A percentile compares a stretch with the other conserved stretches of the same genome.
Conservation (phyloP, 2,888 invertebrate species). For the Drosophila cognata region DNA sequence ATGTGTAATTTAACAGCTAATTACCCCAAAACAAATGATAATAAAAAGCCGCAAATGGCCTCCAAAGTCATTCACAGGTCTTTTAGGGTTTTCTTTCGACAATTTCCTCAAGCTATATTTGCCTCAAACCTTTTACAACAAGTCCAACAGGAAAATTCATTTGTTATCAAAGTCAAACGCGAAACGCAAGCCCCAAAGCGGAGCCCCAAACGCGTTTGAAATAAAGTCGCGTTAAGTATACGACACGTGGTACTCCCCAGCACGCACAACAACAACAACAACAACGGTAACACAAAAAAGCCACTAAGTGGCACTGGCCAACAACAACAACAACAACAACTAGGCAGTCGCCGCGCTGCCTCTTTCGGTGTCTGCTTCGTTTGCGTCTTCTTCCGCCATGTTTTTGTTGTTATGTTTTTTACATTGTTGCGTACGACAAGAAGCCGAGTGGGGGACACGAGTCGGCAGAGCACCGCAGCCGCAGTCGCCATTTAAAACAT, state of each 20-base stretch:
- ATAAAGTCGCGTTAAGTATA: conserved; percentile 75
- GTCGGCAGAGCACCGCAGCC: conserved; percentile 9
- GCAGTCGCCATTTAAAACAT: conserved; percentile 57
- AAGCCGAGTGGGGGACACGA: conserved; percentile 36
- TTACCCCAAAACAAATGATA: background rate
- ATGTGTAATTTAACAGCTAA: conserved; percentile 11
- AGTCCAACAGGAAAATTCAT: conserved; percentile 44
- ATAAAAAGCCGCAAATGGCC: conserved; percentile 5
- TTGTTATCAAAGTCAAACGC: conserved; percentile 19
- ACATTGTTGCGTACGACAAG: conserved; percentile 39
- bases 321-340: conserved; percentile 31
- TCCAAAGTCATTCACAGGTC: conserved; percentile 8
- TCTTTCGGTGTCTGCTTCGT: conserved; percentile 70
- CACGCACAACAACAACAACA: conserved; percentile 44
- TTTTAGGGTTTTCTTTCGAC: conserved; percentile 8
- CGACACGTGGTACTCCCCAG: conserved; percentile 65
- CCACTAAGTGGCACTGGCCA: conserved; percentile 28
- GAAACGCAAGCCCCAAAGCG: conserved; percentile 9
- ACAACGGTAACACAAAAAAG: background rate
- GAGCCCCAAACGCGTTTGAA: conserved; percentile 56
- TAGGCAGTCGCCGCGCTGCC: conserved; percentile 41
- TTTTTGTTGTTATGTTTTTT: conserved; percentile 43
- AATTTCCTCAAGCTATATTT: conserved; percentile 18
- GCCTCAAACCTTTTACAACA: conserved; percentile 24
- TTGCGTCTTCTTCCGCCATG: conserved; percentile 80